phyloP scores from a whole-genome alignment of 2,797 vertebrate genomes.

The Thripadectes ignobilis region DNA sequence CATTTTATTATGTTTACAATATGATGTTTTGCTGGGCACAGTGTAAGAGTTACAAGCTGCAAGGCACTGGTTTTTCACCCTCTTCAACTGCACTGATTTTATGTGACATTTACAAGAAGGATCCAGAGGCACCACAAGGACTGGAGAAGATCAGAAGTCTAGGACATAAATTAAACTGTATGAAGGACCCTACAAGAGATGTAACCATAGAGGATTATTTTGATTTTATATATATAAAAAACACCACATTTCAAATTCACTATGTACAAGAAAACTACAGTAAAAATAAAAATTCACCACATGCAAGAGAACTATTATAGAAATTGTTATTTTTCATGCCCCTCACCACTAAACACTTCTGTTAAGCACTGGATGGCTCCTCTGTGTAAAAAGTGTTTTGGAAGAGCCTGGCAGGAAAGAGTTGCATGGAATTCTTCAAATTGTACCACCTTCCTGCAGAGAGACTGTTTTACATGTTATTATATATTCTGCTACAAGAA shows the following conservation, averaged over 20 bases:
- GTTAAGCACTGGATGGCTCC: background rate
- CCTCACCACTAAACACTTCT: background rate
- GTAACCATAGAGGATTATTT: background rate
- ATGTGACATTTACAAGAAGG: background rate
- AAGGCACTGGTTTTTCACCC: background rate
- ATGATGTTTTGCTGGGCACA: background rate
- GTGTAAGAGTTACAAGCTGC: background rate
- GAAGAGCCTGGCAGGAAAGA: background rate
- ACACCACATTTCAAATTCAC: background rate
- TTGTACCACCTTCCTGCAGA: background rate
- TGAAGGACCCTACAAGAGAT: background rate
- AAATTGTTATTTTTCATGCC: background rate
- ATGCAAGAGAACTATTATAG: background rate
- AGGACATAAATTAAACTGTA: too few species aligned
- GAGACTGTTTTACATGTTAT: background rate
- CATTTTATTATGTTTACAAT: background rate
- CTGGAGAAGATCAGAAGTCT: background rate
- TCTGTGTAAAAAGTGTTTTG: background rate
- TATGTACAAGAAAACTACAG: background rate
- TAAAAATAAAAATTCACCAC: background rate
- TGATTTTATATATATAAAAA: background rate
- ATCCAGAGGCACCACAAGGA: background rate
- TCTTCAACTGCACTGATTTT: background rate
- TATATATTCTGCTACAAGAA: background rate
- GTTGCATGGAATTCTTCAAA: background rate